These are phyloP conservation scores for Tragopan temminckii DNA, from an alignment of 2,797 vertebrate species.

Conservation along the genomic window DNA sequence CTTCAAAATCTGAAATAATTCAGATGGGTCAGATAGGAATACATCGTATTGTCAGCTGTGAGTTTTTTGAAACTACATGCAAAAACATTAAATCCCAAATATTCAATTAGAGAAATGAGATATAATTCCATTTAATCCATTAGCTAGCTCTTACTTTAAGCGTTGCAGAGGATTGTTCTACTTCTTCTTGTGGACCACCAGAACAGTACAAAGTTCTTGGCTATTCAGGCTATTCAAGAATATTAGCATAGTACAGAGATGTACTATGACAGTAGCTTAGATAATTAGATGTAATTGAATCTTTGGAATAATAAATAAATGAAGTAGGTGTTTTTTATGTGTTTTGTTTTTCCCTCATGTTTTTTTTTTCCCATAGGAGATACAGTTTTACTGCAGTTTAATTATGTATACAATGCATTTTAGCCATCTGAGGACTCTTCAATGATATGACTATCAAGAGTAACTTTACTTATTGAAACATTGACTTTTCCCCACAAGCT, in stretches of 20 bases:
- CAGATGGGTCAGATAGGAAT: neutral
- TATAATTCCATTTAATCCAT: conserved; percentile 71
- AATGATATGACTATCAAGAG: neutral
- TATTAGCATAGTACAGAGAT: conserved; percentile 59
- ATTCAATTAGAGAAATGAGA: conserved; percentile 61
- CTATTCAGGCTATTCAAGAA: conserved; percentile 31
- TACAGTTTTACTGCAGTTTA: conserved; percentile 16
- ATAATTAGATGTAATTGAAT: conserved; percentile 76
- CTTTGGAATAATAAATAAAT: conserved; percentile 37
- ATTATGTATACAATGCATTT: neutral
- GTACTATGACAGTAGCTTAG: conserved; percentile 60
- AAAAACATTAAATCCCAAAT: conserved; percentile 28
- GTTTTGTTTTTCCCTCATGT: neutral
- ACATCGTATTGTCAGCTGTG: neutral
- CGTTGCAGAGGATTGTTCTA: neutral
- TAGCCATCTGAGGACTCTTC: neutral
- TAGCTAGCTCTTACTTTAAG: conserved; percentile 50
- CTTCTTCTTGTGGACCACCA: conserved; percentile 9
- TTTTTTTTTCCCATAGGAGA: neutral
- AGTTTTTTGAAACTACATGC: neutral
- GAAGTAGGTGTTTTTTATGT: too few relatives aligned
- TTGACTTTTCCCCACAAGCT: conserved; percentile 18
- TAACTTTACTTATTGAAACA: conserved; percentile 42
- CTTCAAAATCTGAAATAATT: neutral
- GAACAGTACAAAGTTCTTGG: conserved; percentile 42